A percentile compares a stretch with the other conserved stretches of the same genome.
phyloP scores from a whole-genome alignment of 2,888 invertebrate genomes.

The Drosophila putrida region DNA sequence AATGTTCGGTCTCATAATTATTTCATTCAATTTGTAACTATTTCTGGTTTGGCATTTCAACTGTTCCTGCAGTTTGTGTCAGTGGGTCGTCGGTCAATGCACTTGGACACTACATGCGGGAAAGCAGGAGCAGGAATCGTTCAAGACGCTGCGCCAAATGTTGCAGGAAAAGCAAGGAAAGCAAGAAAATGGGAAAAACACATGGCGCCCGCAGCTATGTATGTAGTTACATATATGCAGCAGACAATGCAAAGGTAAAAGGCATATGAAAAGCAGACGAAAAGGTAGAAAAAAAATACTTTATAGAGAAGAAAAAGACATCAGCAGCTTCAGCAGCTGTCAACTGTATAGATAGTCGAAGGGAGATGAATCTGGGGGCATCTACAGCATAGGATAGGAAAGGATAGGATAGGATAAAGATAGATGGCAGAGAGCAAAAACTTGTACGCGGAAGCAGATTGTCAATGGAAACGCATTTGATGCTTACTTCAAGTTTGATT shows the following conservation, averaged over 20 bases:
- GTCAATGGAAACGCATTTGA: constrained; percentile 67
- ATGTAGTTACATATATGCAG: constrained; percentile 40
- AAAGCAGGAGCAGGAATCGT: constrained; percentile 3
- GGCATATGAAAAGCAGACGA: constrained; percentile 38
- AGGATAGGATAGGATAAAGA: constrained; percentile 8
- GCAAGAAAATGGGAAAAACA: constrained; percentile 58
- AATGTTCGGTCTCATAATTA: not conserved
- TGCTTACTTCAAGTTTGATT: constrained; percentile 64
- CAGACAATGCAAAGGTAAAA: constrained; percentile 60
- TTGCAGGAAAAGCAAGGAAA: constrained; percentile 33
- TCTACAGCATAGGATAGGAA: constrained; percentile 9
- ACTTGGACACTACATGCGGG: constrained; percentile 42
- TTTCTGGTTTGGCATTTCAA: not conserved
- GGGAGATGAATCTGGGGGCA: constrained; percentile 4
- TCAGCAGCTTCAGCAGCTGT: constrained; percentile 36
- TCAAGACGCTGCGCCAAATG: constrained; percentile 50
- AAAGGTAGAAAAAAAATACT: constrained; percentile 4
- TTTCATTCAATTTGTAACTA: constrained; percentile 17
- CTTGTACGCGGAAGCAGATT: constrained; percentile 72
- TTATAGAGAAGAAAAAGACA: constrained; percentile 19
- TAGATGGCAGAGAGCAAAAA: constrained; percentile 37
- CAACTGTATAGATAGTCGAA: constrained; percentile 15
- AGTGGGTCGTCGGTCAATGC: constrained; percentile 70
- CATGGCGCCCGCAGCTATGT: constrained; percentile 67
- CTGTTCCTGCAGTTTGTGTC: constrained; percentile 36